These are phyloP conservation scores for Polydrusus pterygomalis DNA, from an alignment of 2,888 invertebrate genomes.

Conservation along the genomic window DNA sequence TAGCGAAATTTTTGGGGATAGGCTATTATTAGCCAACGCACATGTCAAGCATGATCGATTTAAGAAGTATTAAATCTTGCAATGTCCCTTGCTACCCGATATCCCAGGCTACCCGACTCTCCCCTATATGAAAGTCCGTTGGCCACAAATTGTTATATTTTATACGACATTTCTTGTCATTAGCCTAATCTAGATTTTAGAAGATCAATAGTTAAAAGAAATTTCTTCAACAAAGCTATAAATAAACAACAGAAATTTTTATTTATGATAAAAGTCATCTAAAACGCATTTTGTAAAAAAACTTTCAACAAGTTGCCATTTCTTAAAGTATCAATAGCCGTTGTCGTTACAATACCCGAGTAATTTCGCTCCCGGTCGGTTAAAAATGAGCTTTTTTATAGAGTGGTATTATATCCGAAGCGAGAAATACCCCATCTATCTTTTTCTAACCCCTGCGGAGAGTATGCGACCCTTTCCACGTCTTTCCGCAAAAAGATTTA, in stretches of 20 bases:
- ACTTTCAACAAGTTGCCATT: conserved; percentile 43
- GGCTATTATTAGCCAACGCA: too few relatives aligned
- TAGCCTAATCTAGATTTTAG: too few relatives aligned
- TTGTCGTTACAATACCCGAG: conserved; percentile 23
- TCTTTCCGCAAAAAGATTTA: conserved; percentile 68
- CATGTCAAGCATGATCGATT: too few relatives aligned
- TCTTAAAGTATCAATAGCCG: conserved; percentile 38
- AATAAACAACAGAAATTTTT: not conserved
- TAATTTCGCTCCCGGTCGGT: conserved; percentile 48
- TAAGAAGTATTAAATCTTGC: too few relatives aligned
- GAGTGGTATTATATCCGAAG: conserved; percentile 61
- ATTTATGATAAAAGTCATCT: not conserved
- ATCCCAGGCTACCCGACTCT: too few relatives aligned
- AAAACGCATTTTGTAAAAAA: not conserved
- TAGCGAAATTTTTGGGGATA: too few relatives aligned
- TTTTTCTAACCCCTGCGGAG: conserved; percentile 57
- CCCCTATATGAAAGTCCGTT: too few relatives aligned
- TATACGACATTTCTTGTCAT: too few relatives aligned
- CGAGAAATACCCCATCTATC: conserved; percentile 66
- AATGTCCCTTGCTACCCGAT: too few relatives aligned
- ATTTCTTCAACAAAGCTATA: not conserved
- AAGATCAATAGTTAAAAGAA: not conserved
- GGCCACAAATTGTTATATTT: too few relatives aligned
- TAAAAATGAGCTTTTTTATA: conserved; percentile 64
- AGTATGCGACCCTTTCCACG: conserved; percentile 53